Base-by-base conservation (phyloP, 2,888 invertebrate species). In the Caenorhabditis virilis region DNA sequence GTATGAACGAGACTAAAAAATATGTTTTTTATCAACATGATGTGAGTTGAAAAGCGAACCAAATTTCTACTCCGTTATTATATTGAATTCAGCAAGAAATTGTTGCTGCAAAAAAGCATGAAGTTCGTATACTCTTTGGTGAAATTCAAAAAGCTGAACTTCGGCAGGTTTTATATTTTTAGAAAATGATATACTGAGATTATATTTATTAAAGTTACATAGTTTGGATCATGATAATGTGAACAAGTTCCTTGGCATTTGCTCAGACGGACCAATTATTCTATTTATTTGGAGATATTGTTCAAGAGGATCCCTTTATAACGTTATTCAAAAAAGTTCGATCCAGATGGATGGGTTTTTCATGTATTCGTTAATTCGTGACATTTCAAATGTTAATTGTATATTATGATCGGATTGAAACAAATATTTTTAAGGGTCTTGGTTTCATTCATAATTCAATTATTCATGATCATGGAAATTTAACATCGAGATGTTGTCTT, bases 211-310 rank as follows among this genome's bases (percentile, higher is more conserved):
- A 18, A 47, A 77, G 73, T 63, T 78, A 61, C 50, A 69, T 26
- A 43, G 69, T n/a, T 42, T 74, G 1, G 69, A 72, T 26, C 70
- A 75, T 45, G 74, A 71, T 13, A 78, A 77, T 25, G 45, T 78
- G 27, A 71, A 73, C 51, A 69, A 70, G 22, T 81, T 81, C 57
- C 55, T 77, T 27, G 81, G 81, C 4, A 41, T 81, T 20, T 69
- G 66, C 27, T 51, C 75, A 6, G 80, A 82, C 41, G 78, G 70
- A 9, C 77, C 79, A 2, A 69, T 66, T 39, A 41, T 73, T 25
- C 48, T 76, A 26, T 74, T 76, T 0, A 50, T 80, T 3, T 80
- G 80, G 80, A 72, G 66, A 45, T 79, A 63, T 61, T 78, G 78
- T 53, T 41, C 66, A 3, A 57, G 79, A 39, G 77, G 78, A 13